phyloP scores from a whole-genome alignment of 2,888 invertebrate genomes.

The Micoletzkya japonica region DNA sequence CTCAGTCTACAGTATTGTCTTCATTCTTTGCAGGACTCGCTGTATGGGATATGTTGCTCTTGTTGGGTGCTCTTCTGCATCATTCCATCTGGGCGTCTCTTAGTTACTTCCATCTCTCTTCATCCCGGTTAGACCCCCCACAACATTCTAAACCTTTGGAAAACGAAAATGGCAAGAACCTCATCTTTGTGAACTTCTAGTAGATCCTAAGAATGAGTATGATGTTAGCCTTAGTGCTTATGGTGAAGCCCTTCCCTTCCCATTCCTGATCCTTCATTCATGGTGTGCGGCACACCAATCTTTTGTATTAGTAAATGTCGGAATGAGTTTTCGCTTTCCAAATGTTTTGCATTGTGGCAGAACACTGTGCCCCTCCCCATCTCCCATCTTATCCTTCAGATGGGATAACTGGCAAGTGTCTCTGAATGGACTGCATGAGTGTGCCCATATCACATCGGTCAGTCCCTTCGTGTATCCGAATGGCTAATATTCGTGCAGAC shows the following conservation, averaged over 20 bases:
- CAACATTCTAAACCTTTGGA: not conserved
- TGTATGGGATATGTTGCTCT: conserved; percentile 45
- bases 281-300: not conserved
- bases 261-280: not conserved
- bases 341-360: not conserved
- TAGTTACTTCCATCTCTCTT: conserved; percentile 8
- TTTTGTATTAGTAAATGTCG: conserved; percentile 3
- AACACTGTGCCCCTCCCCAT: conserved; percentile 6
- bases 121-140: not conserved
- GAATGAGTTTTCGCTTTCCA: not conserved
- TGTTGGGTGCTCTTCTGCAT: conserved; percentile 43
- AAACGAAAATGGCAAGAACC: not conserved
- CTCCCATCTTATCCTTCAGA: not conserved
- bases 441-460: conserved; percentile 52
- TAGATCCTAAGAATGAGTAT: too few species aligned
- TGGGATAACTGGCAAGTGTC: conserved; percentile 41
- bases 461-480: not conserved
- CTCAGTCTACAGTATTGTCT: too few species aligned
- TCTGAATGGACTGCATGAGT: conserved; percentile 45
- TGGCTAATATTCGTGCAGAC: conserved; percentile 37
- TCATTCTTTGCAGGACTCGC: conserved; percentile 38
- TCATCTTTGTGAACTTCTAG: not conserved
- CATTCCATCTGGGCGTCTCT: conserved; percentile 51
- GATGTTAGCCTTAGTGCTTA: too few species aligned
- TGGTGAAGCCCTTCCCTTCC: not conserved